Evolutionary conservation across 1,140 invertebrate species (phyloP).

Genomic region (Saccostrea cuccullata): DNA sequence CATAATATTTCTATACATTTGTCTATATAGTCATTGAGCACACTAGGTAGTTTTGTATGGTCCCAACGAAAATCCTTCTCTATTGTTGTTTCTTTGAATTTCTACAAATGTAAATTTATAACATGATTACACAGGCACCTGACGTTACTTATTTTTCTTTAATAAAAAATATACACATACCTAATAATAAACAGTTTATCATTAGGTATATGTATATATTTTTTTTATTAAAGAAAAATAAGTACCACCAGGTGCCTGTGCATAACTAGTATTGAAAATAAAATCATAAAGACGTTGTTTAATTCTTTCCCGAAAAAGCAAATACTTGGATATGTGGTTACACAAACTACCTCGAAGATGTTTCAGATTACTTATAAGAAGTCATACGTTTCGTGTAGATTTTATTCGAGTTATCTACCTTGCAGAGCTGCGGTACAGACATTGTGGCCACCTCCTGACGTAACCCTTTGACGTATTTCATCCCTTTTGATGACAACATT

Average conservation of each 20-base stretch:
- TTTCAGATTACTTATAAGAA: too few relatives aligned
- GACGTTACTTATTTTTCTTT: too few relatives aligned
- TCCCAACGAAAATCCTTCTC: constrained; percentile 30
- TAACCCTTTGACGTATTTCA: constrained; percentile 30
- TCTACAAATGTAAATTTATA: not conserved
- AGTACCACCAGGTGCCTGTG: too few relatives aligned
- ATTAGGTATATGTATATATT: too few relatives aligned
- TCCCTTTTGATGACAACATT: constrained; percentile 24
- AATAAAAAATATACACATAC: too few relatives aligned
- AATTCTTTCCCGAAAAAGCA: too few relatives aligned
- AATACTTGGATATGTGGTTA: too few relatives aligned
- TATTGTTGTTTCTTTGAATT: constrained; percentile 38
- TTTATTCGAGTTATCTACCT: constrained; percentile 12
- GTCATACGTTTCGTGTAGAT: not conserved
- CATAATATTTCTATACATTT: constrained; percentile 41
- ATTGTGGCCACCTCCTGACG: constrained; percentile 17
- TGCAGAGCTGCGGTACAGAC: constrained; percentile 24
- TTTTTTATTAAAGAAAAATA: too few relatives aligned
- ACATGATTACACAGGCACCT: too few relatives aligned
- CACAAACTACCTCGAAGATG: too few relatives aligned
- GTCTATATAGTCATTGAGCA: constrained; percentile 39
- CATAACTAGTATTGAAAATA: not conserved
- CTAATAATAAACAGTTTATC: too few relatives aligned
- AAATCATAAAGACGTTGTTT: too few relatives aligned
- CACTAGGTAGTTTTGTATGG: constrained; percentile 6